Evolutionary conservation across 64 coral and sea anemone genomes (phyloP).

Genomic region (Pocillopora damicornis): DNA sequence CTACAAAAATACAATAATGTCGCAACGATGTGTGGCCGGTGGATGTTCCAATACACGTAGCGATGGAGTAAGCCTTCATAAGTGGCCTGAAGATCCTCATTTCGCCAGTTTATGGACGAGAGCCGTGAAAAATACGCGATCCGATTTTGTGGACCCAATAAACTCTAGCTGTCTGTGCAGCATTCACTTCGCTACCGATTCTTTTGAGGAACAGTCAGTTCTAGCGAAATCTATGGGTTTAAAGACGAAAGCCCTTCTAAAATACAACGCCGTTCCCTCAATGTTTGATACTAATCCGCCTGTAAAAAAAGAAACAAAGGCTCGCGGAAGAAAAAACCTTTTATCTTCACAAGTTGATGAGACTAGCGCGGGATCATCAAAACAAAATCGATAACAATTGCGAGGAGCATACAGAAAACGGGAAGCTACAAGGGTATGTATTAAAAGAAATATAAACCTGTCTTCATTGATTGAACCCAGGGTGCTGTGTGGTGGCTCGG

Average conservation of each 20-base stretch:
- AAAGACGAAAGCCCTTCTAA: conserved; percentile 6
- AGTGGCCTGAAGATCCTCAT: conserved; percentile 12
- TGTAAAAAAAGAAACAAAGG: neutral
- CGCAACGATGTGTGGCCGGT: neutral
- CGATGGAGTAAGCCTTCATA: conserved; percentile 16
- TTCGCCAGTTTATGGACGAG: conserved; percentile 1
- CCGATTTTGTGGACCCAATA: neutral
- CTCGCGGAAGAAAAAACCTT: neutral
- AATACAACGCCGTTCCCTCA: conserved; percentile 1
- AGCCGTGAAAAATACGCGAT: neutral
- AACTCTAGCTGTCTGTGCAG: neutral
- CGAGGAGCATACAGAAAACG: neutral
- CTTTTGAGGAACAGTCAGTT: neutral
- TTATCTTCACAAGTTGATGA: neutral
- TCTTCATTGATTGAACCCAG: too few species aligned
- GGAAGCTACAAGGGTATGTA: neutral
- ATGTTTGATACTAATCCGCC: neutral
- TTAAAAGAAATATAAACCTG: too few species aligned
- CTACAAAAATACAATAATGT: neutral
- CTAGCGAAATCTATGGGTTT: neutral
- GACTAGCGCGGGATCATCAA: neutral
- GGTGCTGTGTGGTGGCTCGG: neutral
- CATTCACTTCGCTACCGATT: neutral
- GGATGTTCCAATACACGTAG: neutral
- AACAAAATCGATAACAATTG: neutral